phyloP scores from a whole-genome alignment of 2,113 vertebrate genomes.

The Chunga burmeisteri region DNA sequence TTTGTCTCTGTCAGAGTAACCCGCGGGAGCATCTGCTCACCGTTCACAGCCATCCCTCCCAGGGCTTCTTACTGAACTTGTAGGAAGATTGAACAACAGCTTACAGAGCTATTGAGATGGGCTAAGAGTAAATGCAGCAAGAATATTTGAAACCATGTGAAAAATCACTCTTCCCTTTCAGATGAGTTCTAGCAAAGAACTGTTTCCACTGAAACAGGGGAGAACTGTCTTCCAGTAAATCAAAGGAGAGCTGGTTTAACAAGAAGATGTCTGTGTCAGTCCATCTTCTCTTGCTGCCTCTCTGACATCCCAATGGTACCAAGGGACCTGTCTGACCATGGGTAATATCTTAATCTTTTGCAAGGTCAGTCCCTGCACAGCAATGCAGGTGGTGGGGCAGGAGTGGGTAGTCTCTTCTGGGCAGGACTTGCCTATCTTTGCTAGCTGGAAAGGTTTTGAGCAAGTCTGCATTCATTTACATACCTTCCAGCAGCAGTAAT shows the following conservation, averaged over 20 bases:
- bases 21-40: not conserved
- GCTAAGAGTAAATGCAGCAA: not conserved
- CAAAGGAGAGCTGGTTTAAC: not conserved
- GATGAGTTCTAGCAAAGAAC: not conserved
- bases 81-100: not conserved
- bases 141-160: not conserved
- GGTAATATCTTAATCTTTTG: not conserved
- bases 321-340: not conserved
- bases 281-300: not conserved
- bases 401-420: not conserved
- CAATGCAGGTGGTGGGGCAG: not conserved
- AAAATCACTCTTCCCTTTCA: not conserved
- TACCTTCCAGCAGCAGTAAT: not conserved
- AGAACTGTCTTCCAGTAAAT: not conserved
- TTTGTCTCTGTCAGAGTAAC: not conserved
- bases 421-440: not conserved
- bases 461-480: not conserved
- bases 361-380: not conserved
- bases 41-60: not conserved
- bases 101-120: not conserved
- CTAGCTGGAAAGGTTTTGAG: not conserved
- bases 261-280: not conserved
- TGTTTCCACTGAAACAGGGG: not conserved
- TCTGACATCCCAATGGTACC: rapidly evolving
- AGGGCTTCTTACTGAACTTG: not conserved